Conservation (phyloP, 2,113 vertebrate genomes). For the Mesembrinibis cayennensis region DNA sequence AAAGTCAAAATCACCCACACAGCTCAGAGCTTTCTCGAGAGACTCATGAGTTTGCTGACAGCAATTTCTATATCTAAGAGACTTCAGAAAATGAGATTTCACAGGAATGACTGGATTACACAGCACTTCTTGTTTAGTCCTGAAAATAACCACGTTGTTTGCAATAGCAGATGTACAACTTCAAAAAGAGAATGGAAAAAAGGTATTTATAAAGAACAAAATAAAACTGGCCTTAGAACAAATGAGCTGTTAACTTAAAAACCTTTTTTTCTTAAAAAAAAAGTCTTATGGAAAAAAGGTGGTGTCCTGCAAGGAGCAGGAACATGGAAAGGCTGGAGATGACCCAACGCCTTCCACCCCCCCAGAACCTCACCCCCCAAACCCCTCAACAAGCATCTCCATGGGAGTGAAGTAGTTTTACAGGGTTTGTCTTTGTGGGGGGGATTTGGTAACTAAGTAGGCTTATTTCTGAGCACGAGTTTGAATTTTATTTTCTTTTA, state of each 20-base stretch:
- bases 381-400: background rate
- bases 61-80: background rate
- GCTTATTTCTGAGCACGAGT: background rate
- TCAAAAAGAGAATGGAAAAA: background rate
- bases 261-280: too few relatives aligned
- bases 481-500: background rate
- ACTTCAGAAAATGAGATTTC: background rate
- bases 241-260: background rate
- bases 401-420: accelerated
- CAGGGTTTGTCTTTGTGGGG: background rate
- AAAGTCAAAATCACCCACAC: background rate
- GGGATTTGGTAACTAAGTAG: background rate
- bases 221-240: background rate
- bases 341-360: background rate
- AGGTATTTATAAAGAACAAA: background rate
- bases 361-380: background rate
- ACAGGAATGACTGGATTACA: background rate
- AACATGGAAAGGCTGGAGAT: background rate
- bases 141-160: background rate
- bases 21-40: background rate
- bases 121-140: background rate
- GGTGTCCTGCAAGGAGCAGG: background rate
- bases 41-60: background rate
- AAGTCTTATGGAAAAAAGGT: too few relatives aligned
- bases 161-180: background rate